These are phyloP conservation scores for Epistrophella euchroma DNA, from an alignment of 2,888 invertebrate species.

Conservation along the genomic window DNA sequence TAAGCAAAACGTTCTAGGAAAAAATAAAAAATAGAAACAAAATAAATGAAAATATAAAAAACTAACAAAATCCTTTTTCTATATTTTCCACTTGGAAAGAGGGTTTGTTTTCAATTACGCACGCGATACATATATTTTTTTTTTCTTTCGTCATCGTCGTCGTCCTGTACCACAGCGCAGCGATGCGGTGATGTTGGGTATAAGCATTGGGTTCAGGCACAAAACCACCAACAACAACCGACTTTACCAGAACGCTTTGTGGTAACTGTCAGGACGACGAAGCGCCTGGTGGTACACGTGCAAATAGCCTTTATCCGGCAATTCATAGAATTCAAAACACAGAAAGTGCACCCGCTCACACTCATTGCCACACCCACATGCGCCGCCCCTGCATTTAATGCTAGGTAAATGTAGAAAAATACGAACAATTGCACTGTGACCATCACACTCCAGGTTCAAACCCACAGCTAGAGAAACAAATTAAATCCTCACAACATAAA, in stretches of 20 bases:
- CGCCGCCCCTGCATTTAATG: conserved; percentile 51
- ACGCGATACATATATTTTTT: conserved; percentile 62
- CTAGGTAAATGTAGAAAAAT: conserved; percentile 43
- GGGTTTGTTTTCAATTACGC: conserved; percentile 74
- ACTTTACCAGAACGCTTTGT: conserved; percentile 62
- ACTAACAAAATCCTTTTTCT: conserved; percentile 67
- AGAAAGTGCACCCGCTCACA: neutral
- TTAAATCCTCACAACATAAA: conserved; percentile 58
- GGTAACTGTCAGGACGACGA: conserved; percentile 59
- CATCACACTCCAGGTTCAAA: conserved; percentile 46
- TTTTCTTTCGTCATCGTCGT: neutral
- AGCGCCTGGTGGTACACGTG: conserved; percentile 63
- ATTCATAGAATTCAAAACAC: conserved; percentile 65
- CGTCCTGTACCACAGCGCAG: neutral
- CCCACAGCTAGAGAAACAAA: conserved; percentile 62
- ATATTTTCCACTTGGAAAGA: conserved; percentile 57
- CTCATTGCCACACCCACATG: neutral
- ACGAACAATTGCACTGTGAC: conserved; percentile 54
- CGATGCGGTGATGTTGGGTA: neutral
- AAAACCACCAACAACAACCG: conserved; percentile 60
- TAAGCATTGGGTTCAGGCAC: conserved; percentile 28
- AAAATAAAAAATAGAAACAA: conserved; percentile 29
- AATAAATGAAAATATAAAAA: conserved; percentile 30
- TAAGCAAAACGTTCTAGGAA: conserved; percentile 40
- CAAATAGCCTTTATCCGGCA: conserved; percentile 68